Conservation (phyloP, 2,888 invertebrate genomes). For the Fragum sueziense region DNA sequence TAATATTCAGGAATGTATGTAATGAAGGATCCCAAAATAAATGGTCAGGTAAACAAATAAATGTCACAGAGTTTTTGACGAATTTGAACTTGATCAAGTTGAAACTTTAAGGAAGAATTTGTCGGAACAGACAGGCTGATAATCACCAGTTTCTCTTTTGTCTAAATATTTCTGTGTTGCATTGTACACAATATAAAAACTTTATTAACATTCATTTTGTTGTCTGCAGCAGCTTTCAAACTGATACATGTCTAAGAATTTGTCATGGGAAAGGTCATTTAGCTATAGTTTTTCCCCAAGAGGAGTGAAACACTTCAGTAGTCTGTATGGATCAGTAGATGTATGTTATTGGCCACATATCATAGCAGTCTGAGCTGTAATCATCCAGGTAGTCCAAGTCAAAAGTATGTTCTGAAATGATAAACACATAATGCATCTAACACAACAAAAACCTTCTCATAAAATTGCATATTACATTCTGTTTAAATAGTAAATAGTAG, state of each 20-base stretch:
- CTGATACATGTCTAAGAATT: background rate
- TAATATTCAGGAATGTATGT: too few relatives aligned
- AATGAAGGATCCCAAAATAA: too few relatives aligned
- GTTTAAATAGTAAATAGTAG: too few relatives aligned
- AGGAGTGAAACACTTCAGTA: too few relatives aligned
- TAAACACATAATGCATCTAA: too few relatives aligned
- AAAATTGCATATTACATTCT: too few relatives aligned
- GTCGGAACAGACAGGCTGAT: too few relatives aligned
- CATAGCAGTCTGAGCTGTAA: conserved; percentile 6
- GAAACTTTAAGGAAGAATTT: too few relatives aligned
- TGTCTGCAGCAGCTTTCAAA: background rate
- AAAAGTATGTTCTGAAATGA: conserved; percentile 57
- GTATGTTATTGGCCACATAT: conserved; percentile 9
- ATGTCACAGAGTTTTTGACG: too few relatives aligned
- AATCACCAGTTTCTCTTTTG: background rate
- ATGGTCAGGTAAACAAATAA: too few relatives aligned
- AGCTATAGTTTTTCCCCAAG: background rate
- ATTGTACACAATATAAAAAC: background rate
- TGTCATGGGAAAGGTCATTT: background rate
- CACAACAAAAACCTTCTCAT: too few relatives aligned
- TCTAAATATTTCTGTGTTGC: background rate
- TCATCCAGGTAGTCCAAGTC: conserved; percentile 34
- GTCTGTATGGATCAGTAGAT: conserved; percentile 22
- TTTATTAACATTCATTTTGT: background rate
- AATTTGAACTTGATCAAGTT: too few relatives aligned